Percentiles rank a stretch among this genome's conserved stretches.
phyloP scores from a whole-genome alignment of 2,888 invertebrate species.

The Saturnia japonica region DNA sequence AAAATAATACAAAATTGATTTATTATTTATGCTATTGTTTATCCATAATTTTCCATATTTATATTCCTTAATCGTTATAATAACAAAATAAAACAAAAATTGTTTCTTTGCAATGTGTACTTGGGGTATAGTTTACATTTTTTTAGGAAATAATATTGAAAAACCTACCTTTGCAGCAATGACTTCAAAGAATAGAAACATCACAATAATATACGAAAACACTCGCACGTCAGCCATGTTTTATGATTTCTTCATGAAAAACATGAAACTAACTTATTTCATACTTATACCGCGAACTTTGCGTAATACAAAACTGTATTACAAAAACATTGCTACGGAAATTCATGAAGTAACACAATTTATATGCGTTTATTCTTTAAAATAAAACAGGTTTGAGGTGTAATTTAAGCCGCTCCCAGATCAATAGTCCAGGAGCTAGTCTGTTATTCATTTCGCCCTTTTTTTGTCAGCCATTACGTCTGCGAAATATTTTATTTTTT shows the following conservation, averaged over 20 bases:
- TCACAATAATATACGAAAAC: constrained; percentile 10
- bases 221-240: constrained; percentile 12
- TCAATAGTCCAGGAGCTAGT: not conserved
- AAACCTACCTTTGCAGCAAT: constrained; percentile 2
- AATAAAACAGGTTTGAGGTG: not conserved
- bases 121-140: not conserved
- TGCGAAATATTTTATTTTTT: too few species aligned
- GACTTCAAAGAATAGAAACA: not conserved
- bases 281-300: constrained; percentile 16
- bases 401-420: not conserved
- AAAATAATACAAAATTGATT: too few species aligned
- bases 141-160: not conserved
- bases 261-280: not conserved
- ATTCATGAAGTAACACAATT: not conserved
- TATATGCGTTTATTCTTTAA: not conserved
- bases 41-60: too few species aligned
- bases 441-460: too few species aligned
- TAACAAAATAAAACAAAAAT: too few species aligned
- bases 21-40: too few species aligned
- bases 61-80: too few species aligned
- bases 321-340: not conserved
- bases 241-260: constrained; percentile 7
- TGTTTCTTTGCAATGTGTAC: too few species aligned
- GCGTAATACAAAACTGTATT: constrained; percentile 6
- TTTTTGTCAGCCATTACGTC: too few species aligned